phyloP scores from a whole-genome alignment of 2,797 vertebrate species.

The Sternarchorhynchus goeldii region DNA sequence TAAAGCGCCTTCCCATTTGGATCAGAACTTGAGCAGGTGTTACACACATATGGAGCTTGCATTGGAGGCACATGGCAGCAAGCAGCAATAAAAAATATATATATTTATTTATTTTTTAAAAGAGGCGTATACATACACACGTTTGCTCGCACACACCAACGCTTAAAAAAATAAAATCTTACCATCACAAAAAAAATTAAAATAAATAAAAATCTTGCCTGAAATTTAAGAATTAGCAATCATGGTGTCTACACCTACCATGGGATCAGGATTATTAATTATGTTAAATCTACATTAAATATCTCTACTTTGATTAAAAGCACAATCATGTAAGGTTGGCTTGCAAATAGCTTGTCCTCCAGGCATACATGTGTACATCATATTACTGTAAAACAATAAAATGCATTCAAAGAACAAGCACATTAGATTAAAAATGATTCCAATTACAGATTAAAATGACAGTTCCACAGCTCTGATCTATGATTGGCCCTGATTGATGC shows the following conservation, averaged over 20 bases:
- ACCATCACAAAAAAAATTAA: too few relatives aligned
- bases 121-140: slow-evolving; percentile 35
- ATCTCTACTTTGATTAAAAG: not conserved
- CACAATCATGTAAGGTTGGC: not conserved
- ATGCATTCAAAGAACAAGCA: slow-evolving; percentile 14
- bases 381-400: not conserved
- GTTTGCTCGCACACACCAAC: not conserved
- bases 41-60: slow-evolving; percentile 32
- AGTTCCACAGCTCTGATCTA: slow-evolving; percentile 50
- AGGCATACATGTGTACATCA: not conserved
- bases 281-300: not conserved
- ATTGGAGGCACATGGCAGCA: slow-evolving; percentile 10
- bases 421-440: slow-evolving; percentile 37
- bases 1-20: slow-evolving; percentile 23
- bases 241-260: not conserved
- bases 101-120: too few relatives aligned
- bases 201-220: not conserved
- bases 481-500: slow-evolving; percentile 65
- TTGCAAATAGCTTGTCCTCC: not conserved
- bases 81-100: slow-evolving; percentile 1
- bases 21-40: slow-evolving; percentile 41
- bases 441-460: slow-evolving; percentile 50
- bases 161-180: too few relatives aligned
- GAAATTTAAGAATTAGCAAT: too few relatives aligned
- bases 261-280: not conserved